Evolutionary conservation across 2,113 vertebrate species (phyloP).

Genomic region (Atrichornis clamosus): DNA sequence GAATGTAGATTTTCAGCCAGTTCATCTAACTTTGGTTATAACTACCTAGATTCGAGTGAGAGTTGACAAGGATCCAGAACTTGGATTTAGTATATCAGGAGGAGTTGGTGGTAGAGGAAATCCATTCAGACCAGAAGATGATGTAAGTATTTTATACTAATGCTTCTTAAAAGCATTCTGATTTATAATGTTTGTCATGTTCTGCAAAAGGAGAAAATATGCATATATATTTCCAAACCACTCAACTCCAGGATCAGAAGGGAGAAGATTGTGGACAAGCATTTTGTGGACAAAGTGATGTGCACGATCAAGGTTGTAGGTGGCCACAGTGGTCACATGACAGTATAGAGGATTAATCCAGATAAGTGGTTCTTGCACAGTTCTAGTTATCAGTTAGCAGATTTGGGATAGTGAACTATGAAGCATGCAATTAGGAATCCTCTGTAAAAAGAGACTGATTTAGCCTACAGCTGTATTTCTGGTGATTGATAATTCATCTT

Average conservation of each 20-base stretch:
- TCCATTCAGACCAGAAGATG: constrained; percentile 93
- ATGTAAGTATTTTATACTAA: constrained; percentile 76
- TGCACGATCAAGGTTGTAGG: not conserved
- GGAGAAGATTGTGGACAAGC: not conserved
- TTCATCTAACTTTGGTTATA: constrained; percentile 21
- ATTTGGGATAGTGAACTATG: not conserved
- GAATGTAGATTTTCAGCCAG: not conserved
- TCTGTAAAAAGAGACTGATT: not conserved
- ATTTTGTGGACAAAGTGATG: not conserved
- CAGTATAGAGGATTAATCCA: not conserved
- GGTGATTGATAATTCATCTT: not conserved
- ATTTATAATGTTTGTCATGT: not conserved
- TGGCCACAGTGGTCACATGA: not conserved
- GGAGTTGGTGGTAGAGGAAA: constrained; percentile 95
- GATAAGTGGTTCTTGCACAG: not conserved
- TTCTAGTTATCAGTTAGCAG: not conserved
- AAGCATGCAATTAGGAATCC: not conserved
- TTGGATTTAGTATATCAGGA: constrained; percentile 99
- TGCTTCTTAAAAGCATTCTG: not conserved
- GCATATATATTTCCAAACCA: not conserved
- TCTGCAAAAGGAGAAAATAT: not conserved
- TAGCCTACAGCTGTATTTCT: not conserved
- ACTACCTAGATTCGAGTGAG: constrained; percentile 86
- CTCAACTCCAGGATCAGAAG: not conserved
- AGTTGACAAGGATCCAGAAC: constrained; percentile 95